Conservation (phyloP, 2,113 vertebrate genomes). For the Cyanoliseus patagonus region DNA sequence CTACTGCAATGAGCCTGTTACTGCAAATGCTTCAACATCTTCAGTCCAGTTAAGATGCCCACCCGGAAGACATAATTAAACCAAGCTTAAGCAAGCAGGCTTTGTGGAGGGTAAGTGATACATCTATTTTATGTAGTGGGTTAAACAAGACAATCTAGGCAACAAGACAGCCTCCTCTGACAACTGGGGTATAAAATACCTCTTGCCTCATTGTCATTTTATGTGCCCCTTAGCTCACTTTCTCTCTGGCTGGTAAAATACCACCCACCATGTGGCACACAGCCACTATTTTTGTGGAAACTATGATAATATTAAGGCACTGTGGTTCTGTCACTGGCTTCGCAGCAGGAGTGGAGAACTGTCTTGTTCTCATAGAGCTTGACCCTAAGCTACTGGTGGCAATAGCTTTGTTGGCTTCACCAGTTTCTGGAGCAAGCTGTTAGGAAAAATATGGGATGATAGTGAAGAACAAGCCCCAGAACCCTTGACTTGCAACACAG, state of each 20-base stretch:
- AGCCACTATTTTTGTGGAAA: background rate
- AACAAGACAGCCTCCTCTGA: background rate
- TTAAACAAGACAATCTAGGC: background rate
- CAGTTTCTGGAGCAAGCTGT: background rate
- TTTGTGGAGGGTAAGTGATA: background rate
- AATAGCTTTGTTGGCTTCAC: background rate
- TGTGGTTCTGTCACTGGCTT: background rate
- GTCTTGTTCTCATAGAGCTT: background rate
- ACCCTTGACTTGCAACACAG: background rate
- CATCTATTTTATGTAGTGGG: background rate
- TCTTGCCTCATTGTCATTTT: background rate
- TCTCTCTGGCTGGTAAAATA: background rate
- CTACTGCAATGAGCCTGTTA: rapidly evolving
- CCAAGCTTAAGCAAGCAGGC: background rate
- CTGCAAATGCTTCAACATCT: background rate
- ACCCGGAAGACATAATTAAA: background rate
- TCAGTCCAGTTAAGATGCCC: background rate
- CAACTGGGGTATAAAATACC: background rate
- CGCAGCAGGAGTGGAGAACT: background rate
- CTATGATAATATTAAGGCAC: background rate
- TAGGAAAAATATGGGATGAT: background rate
- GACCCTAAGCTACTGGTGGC: background rate
- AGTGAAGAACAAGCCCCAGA: background rate
- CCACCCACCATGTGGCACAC: background rate
- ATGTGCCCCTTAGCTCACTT: background rate